Percentiles rank a stretch among this genome's conserved stretches.
phyloP scores from a whole-genome alignment of 2,888 invertebrate genomes.

The Drosophila limbata region DNA sequence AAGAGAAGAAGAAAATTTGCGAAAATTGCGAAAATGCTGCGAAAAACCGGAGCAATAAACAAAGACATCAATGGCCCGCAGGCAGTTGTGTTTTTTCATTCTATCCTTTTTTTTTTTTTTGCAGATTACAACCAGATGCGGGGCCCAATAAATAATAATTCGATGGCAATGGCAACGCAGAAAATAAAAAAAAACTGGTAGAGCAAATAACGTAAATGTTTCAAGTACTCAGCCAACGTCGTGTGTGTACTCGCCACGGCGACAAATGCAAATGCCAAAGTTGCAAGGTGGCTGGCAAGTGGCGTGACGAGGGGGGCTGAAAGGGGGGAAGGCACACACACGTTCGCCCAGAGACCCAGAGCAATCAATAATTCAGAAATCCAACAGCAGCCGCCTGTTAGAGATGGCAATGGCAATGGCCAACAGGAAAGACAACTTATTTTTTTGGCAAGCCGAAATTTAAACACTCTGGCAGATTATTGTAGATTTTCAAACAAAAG shows the following conservation, averaged over 20 bases:
- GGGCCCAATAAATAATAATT: conserved; percentile 72
- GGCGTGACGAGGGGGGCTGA: neutral
- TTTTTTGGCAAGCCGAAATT: neutral
- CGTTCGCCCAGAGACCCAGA: conserved; percentile 77
- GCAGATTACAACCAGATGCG: conserved; percentile 43
- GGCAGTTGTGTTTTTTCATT: conserved; percentile 28
- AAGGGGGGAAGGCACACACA: conserved; percentile 18
- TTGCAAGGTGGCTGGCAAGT: neutral
- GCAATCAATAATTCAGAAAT: conserved; percentile 75
- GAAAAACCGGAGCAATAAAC: conserved; percentile 71
- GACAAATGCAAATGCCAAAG: conserved; percentile 65
- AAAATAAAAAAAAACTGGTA: conserved; percentile 57
- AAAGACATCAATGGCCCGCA: conserved; percentile 73
- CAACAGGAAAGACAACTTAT: conserved; percentile 33
- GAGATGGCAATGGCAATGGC: conserved; percentile 50
- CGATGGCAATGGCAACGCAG: conserved; percentile 44
- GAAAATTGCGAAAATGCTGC: conserved; percentile 9
- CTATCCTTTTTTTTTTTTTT: conserved; percentile 11
- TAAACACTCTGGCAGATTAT: neutral
- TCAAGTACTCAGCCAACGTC: conserved; percentile 39
- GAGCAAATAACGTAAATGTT: conserved; percentile 60
- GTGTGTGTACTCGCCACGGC: conserved; percentile 58
- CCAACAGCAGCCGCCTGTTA: conserved; percentile 48
- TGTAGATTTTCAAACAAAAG: too few species aligned
- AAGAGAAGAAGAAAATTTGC: neutral